Percentiles rank a stretch among this genome's conserved stretches.
These are phyloP conservation scores for Drosophila arizonae DNA, from an alignment of 1,140 invertebrate species.

Conservation along the genomic window DNA sequence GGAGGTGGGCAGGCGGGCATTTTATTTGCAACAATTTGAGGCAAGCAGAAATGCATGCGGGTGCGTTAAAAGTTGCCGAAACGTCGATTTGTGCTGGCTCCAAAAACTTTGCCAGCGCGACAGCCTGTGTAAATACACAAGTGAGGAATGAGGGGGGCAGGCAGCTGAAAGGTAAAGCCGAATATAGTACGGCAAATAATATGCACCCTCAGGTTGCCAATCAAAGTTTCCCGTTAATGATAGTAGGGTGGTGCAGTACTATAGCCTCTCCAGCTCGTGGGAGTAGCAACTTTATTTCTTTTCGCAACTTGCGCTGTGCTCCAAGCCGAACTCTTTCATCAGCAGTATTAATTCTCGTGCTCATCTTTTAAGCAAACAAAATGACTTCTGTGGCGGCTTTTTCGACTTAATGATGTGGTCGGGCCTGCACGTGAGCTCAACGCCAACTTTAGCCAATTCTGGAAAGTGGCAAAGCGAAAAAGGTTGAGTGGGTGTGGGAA, in stretches of 20 bases:
- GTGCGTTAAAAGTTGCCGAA: conserved; percentile 74
- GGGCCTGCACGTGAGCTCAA: not conserved
- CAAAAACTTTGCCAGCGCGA: conserved; percentile 69
- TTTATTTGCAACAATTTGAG: conserved; percentile 79
- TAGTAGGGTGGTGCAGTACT: conserved; percentile 15
- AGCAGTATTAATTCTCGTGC: conserved; percentile 74
- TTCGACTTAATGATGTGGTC: conserved; percentile 70
- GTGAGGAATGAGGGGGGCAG: conserved; percentile 2
- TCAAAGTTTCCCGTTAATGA: conserved; percentile 70
- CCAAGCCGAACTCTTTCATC: conserved; percentile 47
- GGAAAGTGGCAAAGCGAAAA: not conserved
- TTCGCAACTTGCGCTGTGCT: not conserved
- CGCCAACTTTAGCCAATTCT: conserved; percentile 8
- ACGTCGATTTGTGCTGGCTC: conserved; percentile 47
- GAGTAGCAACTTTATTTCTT: conserved; percentile 50
- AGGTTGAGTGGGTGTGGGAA: not conserved
- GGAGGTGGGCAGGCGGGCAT: conserved; percentile 27
- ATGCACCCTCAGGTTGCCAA: conserved; percentile 56
- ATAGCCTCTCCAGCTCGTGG: no score
- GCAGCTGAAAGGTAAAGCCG: conserved; percentile 21
- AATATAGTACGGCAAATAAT: conserved; percentile 49
- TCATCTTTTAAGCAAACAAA: conserved; percentile 73
- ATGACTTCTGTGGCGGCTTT: conserved; percentile 37
- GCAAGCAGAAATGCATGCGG: conserved; percentile 72
- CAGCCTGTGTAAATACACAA: conserved; percentile 73